A percentile compares a stretch with the other conserved stretches of the same genome.
Conservation (phyloP, 2,888 invertebrate species). For the Zelleria hepariella region DNA sequence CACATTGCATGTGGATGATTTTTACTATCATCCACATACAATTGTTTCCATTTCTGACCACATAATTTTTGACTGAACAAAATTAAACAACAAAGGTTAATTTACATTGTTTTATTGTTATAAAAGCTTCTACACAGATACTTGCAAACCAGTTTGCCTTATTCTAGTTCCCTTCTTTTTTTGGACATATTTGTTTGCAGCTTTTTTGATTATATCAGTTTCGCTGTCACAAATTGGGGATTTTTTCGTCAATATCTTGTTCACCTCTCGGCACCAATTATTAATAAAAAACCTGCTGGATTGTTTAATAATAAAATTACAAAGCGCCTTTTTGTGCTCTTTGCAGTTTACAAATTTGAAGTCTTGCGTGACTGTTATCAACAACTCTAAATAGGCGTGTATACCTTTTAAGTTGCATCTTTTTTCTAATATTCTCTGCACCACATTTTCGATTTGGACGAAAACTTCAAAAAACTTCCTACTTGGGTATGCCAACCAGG, state of each 20-base stretch:
- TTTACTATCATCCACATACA: too few species aligned
- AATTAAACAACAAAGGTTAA: not conserved
- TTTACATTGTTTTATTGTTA: not conserved
- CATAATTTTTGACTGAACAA: too few species aligned
- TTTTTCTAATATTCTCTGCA: not conserved
- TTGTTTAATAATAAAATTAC: not conserved
- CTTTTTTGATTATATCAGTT: not conserved
- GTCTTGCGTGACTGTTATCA: too few species aligned
- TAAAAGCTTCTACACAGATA: not conserved
- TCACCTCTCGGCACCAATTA: not conserved
- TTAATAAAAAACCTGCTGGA: not conserved
- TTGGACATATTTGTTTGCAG: not conserved
- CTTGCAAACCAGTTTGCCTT: not conserved
- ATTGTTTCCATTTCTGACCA: too few species aligned
- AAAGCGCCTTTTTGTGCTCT: not conserved
- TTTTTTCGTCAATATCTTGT: not conserved
- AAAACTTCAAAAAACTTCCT: not conserved
- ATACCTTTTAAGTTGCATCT: not conserved
- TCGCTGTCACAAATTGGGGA: not conserved
- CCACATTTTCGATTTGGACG: not conserved
- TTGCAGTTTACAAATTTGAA: not conserved
- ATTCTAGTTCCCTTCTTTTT: not conserved
- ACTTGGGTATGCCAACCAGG: constrained; percentile 8
- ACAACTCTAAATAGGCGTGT: not conserved
- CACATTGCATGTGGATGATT: too few species aligned